Evolutionary conservation across 2,888 invertebrate genomes (phyloP).

Genomic region (Aricia artaxerxes): DNA sequence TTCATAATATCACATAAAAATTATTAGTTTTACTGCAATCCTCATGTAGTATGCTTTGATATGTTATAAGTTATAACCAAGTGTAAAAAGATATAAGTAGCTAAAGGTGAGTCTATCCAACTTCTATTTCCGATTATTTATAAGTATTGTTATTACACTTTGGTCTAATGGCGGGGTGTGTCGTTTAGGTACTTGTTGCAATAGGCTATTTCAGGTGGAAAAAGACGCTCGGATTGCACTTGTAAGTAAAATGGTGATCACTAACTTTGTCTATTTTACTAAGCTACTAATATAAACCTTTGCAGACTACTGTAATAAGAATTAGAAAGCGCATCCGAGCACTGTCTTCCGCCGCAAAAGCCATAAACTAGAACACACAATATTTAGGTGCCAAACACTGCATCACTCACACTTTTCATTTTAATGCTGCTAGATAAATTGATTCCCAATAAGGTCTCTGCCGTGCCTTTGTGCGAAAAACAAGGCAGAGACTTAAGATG

Average conservation of each 20-base stretch:
- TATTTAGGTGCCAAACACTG: slow-evolving; percentile 5
- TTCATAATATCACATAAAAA: slow-evolving; percentile 32
- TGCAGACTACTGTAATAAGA: too few relatives aligned
- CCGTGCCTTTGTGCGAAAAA: background rate
- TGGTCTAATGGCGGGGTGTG: background rate
- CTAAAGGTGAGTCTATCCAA: slow-evolving; percentile 3
- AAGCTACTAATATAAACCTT: too few relatives aligned
- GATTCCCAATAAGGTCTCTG: background rate
- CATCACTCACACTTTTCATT: background rate
- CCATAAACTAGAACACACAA: background rate
- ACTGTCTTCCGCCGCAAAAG: background rate
- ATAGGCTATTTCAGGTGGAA: background rate
- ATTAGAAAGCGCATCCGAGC: too few relatives aligned
- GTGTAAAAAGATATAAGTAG: slow-evolving; percentile 20
- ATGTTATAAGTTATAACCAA: slow-evolving; percentile 19
- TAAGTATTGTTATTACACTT: background rate
- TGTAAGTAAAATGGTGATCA: background rate
- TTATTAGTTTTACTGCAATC: slow-evolving; percentile 31
- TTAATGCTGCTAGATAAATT: background rate
- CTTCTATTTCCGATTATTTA: slow-evolving; percentile 3
- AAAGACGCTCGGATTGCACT: background rate
- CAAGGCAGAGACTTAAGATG: background rate
- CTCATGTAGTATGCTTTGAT: slow-evolving; percentile 1
- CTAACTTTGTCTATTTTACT: background rate
- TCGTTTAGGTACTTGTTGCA: background rate